Conservation (phyloP, 2,888 invertebrate genomes). For the Ornithoptera priamus region DNA sequence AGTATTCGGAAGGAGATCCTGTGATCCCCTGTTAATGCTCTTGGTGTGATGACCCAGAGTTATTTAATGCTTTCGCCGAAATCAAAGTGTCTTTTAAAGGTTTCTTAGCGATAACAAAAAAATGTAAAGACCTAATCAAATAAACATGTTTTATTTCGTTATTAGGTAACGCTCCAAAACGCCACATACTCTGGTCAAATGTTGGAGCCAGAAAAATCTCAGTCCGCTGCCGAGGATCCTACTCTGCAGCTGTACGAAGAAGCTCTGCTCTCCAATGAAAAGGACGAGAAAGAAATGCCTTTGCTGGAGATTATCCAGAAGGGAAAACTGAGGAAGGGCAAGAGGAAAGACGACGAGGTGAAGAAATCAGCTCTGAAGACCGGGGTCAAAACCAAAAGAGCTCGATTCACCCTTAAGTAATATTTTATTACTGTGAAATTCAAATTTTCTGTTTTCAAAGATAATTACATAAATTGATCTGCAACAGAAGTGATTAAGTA, state of each 20-base stretch:
- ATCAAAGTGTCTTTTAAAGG: too few relatives aligned
- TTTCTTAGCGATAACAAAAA: too few relatives aligned
- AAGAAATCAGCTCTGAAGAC: constrained; percentile 34
- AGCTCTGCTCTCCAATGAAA: constrained; percentile 41
- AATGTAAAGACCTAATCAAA: too few relatives aligned
- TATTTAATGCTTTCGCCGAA: too few relatives aligned
- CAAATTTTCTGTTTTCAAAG: too few relatives aligned
- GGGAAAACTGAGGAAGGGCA: constrained; percentile 30
- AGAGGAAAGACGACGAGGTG: constrained; percentile 42
- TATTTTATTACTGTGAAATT: too few relatives aligned
- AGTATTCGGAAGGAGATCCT: too few relatives aligned
- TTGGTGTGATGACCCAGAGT: too few relatives aligned
- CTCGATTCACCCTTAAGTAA: constrained; percentile 30
- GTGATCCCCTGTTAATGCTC: too few relatives aligned
- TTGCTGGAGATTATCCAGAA: constrained; percentile 13
- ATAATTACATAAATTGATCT: too few relatives aligned
- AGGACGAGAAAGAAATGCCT: constrained; percentile 36
- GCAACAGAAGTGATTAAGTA: too few relatives aligned
- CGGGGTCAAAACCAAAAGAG: constrained; percentile 45
- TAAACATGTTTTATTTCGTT: not conserved
- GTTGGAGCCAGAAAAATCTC: constrained; percentile 36
- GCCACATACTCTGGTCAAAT: constrained; percentile 44
- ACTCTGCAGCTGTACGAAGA: constrained; percentile 53
- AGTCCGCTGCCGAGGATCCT: constrained; percentile 38
- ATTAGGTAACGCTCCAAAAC: constrained; percentile 40